Percentiles rank a stretch among this genome's conserved stretches.
These are phyloP conservation scores for Neomorphus geoffroyi DNA, from an alignment of 2,797 vertebrate genomes.

Conservation along the genomic window DNA sequence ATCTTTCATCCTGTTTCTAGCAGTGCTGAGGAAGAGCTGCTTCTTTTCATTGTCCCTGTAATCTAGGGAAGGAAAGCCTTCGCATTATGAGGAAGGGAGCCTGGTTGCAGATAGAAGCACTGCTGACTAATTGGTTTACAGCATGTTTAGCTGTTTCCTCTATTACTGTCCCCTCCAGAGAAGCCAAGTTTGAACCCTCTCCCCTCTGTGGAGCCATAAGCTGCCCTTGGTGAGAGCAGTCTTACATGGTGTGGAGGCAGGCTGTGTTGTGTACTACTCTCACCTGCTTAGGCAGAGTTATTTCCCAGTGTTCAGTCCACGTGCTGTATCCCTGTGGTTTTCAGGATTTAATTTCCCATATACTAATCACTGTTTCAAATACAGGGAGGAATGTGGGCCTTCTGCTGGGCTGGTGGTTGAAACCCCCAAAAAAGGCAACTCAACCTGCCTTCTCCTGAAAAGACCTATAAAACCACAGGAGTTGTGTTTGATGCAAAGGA, in stretches of 20 bases:
- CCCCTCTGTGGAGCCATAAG: not conserved
- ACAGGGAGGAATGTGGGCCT: not conserved
- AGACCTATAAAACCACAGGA: not conserved
- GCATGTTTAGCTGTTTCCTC: not conserved
- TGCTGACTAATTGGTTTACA: not conserved
- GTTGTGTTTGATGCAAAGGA: not conserved
- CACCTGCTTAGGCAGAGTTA: not conserved
- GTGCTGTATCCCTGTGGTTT: not conserved
- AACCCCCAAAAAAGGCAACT: not conserved
- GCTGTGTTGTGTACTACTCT: not conserved
- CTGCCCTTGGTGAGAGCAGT: not conserved
- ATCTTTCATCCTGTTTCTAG: not conserved
- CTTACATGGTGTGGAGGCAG: rapidly evolving
- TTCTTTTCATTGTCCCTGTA: not conserved
- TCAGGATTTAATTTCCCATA: not conserved
- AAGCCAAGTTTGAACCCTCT: not conserved
- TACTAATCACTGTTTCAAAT: not conserved
- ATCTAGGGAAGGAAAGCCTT: not conserved
- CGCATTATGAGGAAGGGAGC: not conserved
- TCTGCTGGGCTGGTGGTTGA: not conserved
- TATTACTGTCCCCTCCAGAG: not conserved
- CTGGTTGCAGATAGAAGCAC: not conserved
- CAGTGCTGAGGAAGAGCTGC: not conserved
- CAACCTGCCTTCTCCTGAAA: not conserved
- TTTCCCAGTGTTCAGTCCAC: not conserved